Percentiles rank a stretch among this genome's conserved stretches.
Conservation (phyloP, 2,797 vertebrate species). For the Perodicticus potto region DNA sequence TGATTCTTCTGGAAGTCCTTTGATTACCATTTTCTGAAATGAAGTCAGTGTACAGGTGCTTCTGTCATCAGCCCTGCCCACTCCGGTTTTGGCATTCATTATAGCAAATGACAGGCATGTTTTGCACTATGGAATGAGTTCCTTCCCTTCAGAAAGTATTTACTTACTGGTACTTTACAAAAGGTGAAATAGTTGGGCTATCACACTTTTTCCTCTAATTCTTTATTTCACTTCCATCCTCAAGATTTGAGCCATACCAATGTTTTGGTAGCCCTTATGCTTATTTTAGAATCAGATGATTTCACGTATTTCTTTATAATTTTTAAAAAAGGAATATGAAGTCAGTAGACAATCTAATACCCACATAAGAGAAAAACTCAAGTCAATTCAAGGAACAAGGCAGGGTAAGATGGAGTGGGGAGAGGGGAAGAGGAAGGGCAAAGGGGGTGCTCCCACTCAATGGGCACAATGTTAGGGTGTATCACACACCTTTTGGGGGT, state of each 20-base stretch:
- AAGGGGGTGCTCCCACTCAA: no score
- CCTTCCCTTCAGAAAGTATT: not conserved
- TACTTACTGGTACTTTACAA: not conserved
- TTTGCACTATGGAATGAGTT: fast-evolving
- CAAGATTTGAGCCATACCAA: fast-evolving
- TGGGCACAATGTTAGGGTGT: no score
- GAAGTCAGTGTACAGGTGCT: not conserved
- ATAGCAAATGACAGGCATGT: not conserved
- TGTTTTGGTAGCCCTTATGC: not conserved
- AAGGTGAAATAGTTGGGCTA: not conserved
- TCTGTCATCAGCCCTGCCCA: not conserved
- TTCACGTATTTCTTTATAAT: not conserved
- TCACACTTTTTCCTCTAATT: not conserved
- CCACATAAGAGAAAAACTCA: no score
- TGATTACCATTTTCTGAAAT: not conserved
- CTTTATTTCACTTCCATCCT: not conserved
- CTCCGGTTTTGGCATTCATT: not conserved
- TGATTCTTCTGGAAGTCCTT: not conserved
- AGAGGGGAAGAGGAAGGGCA: no score
- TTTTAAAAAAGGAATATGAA: no score
- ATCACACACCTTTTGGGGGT: no score
- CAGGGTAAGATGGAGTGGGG: no score
- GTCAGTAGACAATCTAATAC: no score
- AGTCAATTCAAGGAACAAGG: no score
- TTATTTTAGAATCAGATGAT: not conserved